Evolutionary conservation across 2,888 invertebrate species (phyloP), one percentile per base, ranked within the genome.

Genomic region (Spatulosminthurus flaviceps): DNA sequence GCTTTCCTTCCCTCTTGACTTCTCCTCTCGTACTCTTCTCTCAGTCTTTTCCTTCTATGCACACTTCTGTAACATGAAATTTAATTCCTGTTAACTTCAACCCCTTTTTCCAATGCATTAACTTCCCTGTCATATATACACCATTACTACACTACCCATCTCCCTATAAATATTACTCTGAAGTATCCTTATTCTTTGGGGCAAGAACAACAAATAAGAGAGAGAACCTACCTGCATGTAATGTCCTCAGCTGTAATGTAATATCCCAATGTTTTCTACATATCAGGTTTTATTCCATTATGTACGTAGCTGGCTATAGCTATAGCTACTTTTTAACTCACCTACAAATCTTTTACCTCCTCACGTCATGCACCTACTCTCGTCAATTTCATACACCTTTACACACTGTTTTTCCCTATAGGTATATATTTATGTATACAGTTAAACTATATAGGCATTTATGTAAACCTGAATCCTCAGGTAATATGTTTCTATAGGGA

Each of bases 1-100:
- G 67, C 67, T 67, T 67, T 67, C 67, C 67, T 67, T 67, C 67
- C 67, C 67, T 67, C 64, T 51, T 51, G 51, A 19, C 51, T 51
- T 13, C 19, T 51, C 51, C 51, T 51, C 51, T 51, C 51, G 1
- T 16, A 7, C 34, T 34, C 34, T 34, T 34, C 34, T 34, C 34
- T 34, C 34, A 7, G 5, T 34, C 34, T 34, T 9, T 16, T 13
- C 19, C 51, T 51, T 13, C 19, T 51, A 5, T 51, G n/a, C n/a
- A n/a, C n/a, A n/a, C n/a, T 19, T 51, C 51, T 51, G 9, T 19
- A 2, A 64, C n/a, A 64, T 67, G n/a, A 28, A 28, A 67, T 28
- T 67, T 28, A 28, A n/a, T 26, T 67, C 26, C 29, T 67, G 67
- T 67, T 28, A 67, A 67, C 67, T 67, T 67, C 67, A 67, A 67